Conservation (phyloP, 2,797 vertebrate genomes). For the Crenichthys baileyi region DNA sequence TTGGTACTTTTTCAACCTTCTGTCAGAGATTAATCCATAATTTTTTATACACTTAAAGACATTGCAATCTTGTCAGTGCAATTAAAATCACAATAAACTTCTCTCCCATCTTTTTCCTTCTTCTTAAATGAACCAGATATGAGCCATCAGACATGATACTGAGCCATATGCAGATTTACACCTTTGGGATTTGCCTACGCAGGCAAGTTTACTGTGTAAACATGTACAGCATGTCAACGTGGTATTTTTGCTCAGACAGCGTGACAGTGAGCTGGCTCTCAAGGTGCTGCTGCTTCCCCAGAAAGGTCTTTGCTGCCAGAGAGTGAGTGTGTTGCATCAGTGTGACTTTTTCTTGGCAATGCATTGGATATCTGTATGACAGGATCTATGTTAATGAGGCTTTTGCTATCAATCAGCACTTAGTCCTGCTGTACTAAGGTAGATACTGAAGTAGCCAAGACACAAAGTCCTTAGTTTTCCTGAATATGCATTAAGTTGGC, state of each 20-base stretch:
- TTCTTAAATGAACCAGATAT: constrained; percentile 3
- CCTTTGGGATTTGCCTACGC: constrained; percentile 5
- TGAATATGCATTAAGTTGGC: constrained; percentile 58
- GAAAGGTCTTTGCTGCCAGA: constrained; percentile 60
- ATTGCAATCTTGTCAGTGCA: neutral
- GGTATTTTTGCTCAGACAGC: constrained; percentile 28
- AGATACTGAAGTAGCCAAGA: constrained; percentile 36
- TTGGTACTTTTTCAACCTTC: neutral
- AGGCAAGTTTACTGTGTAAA: constrained; percentile 11
- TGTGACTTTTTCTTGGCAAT: constrained; percentile 59
- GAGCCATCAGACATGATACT: neutral
- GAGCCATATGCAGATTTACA: constrained; percentile 9
- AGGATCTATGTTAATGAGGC: constrained; percentile 67
- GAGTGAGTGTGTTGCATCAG: constrained; percentile 49
- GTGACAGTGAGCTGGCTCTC: constrained; percentile 26
- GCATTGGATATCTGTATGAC: constrained; percentile 53
- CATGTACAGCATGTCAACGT: constrained; percentile 31
- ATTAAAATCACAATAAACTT: neutral
- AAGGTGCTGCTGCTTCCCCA: constrained; percentile 32
- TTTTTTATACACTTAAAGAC: neutral
- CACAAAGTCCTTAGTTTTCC: constrained; percentile 23
- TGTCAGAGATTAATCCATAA: neutral
- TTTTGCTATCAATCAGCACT: constrained; percentile 62
- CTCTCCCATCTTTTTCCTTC: neutral
- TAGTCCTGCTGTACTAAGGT: constrained; percentile 34